Evolutionary conservation across 1,140 invertebrate genomes (phyloP), one percentile per base, ranked within the genome.

Genomic region (Penaeus vannamei): DNA sequence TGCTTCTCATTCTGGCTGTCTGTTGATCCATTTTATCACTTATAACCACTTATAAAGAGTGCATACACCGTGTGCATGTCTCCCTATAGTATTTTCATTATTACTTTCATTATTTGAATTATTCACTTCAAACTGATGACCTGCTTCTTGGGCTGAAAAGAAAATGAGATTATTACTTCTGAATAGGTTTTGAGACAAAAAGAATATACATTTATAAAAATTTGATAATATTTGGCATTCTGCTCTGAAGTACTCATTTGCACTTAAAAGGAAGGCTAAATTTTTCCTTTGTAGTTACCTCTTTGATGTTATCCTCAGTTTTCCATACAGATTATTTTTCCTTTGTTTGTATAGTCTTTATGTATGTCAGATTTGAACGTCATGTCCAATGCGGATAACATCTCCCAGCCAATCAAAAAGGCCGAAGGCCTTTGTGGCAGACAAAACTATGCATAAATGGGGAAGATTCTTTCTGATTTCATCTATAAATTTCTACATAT

Each of bases 1-100:
- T 86, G 79, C 87, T 89, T 89, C 82, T 89, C 87, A 89, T 89
- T 89, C 87, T 89, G 87, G 87, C 87, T 89, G 87, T 89, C 87
- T 89, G 87, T 84, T 88, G 60, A 83, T 84, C 59, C 80, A 60
- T 59, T 83, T 59, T 26, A 59, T 26, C 26, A 87, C 32, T 72
- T 82, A 42, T 82, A 79, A 59, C 72, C 60, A 53, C n/a, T 79
- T 79, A 89, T 76, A 61, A 84, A 62, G 87, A 89, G 87, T 84
- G 81, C 87, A 84, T 89, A 89, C 87, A 89, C 87, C 76, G 80
- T 89, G 87, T 89, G 87, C 87, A 89, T 89, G 87, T 76, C 82
- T 72, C 72, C 85, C 85, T 60, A 86, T 86, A 86, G 85, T 89
- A 59, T 79, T 77, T 76, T 66, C 62, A 46, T 84, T 89, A 61